Percentiles rank a stretch among this genome's conserved stretches.
phyloP scores from a whole-genome alignment of 2,888 invertebrate species.

The Scaeva pyrastri region DNA sequence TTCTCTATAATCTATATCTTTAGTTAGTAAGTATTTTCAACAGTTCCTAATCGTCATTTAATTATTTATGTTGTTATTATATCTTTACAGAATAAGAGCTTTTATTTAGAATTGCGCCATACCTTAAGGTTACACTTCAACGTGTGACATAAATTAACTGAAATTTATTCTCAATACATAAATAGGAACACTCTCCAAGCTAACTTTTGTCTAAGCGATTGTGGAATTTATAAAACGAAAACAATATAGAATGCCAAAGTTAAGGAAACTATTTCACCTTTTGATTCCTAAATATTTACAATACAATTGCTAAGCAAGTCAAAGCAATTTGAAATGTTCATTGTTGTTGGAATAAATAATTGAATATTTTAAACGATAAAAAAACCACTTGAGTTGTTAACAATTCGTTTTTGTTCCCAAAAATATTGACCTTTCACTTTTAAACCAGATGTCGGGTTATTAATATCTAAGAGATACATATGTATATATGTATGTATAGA shows the following conservation, averaged over 20 bases:
- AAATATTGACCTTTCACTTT: constrained; percentile 41
- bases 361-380: background rate
- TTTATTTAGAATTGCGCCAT: background rate
- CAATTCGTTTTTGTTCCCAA: background rate
- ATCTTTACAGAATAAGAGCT: background rate
- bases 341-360: background rate
- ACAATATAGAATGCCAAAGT: background rate
- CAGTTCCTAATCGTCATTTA: too few relatives aligned
- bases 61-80: too few relatives aligned
- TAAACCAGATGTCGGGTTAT: background rate
- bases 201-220: background rate
- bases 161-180: background rate
- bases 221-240: background rate
- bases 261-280: constrained; percentile 25
- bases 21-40: too few relatives aligned
- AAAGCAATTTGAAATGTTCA: background rate
- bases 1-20: too few relatives aligned
- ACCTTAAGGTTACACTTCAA: background rate
- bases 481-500: too few relatives aligned
- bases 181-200: background rate
- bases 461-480: background rate
- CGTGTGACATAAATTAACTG: background rate
- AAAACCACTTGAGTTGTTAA: background rate
- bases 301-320: background rate
- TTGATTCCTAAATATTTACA: constrained; percentile 15